phyloP scores from a whole-genome alignment of 2,797 vertebrate species.

The Adelosebastes latens region DNA sequence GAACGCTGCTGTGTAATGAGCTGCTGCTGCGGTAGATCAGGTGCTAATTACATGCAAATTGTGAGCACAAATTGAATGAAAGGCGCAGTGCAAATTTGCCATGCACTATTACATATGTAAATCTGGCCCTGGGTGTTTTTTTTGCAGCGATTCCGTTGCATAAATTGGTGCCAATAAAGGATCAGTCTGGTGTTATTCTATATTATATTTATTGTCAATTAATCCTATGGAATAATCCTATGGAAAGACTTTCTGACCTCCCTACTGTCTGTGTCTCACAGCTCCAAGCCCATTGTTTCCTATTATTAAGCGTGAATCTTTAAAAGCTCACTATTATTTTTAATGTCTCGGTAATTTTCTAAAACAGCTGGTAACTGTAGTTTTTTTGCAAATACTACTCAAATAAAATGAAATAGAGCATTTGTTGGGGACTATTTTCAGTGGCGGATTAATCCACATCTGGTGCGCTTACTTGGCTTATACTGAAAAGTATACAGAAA shows the following conservation, averaged over 20 bases:
- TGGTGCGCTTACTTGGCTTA: background rate
- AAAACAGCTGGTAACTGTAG: no score
- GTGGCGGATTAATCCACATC: background rate
- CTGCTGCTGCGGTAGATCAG: background rate
- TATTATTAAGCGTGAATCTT: background rate
- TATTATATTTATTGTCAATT: background rate
- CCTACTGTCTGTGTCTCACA: background rate
- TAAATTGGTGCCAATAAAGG: background rate
- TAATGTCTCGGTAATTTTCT: no score
- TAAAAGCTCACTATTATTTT: background rate
- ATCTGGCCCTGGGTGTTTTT: background rate
- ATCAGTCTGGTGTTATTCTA: background rate
- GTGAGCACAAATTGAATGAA: background rate
- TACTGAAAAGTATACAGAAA: no score
- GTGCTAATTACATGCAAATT: conserved; percentile 27
- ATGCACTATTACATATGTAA: background rate
- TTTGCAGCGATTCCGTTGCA: background rate
- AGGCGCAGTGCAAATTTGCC: background rate
- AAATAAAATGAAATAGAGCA: background rate
- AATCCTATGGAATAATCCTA: background rate
- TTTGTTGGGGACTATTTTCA: background rate
- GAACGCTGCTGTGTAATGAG: background rate
- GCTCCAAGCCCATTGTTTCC: background rate
- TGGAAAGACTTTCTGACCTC: background rate
- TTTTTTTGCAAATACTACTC: no score